Evolutionary conservation across 2,888 invertebrate genomes (phyloP).

Genomic region (Thalpophila matura): DNA sequence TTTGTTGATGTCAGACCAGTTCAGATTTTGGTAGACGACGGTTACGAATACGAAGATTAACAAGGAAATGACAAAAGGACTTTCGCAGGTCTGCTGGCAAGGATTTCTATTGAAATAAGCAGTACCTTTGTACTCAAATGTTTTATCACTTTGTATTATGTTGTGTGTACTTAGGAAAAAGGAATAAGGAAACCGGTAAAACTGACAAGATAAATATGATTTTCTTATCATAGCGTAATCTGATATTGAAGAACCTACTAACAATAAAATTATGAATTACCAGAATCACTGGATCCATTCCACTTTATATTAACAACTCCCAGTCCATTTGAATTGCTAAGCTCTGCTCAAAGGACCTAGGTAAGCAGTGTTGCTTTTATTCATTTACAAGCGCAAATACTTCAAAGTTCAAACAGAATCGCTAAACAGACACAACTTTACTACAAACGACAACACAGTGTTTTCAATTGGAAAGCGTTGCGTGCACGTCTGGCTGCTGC

Average conservation of each 20-base stretch:
- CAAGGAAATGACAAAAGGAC: neutral
- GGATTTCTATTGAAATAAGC: too few relatives aligned
- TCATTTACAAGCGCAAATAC: slow-evolving; percentile 48
- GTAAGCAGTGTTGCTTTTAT: slow-evolving; percentile 35
- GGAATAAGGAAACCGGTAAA: neutral
- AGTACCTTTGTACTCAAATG: too few relatives aligned
- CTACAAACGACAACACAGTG: slow-evolving; percentile 9
- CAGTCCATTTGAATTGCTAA: slow-evolving; percentile 42
- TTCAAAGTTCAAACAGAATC: slow-evolving; percentile 39
- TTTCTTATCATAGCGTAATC: neutral
- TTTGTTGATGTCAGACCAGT: slow-evolving; percentile 7
- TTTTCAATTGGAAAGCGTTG: slow-evolving; percentile 42
- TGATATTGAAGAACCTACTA: slow-evolving; percentile 6
- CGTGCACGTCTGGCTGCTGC: slow-evolving; percentile 38
- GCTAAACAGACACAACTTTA: slow-evolving; percentile 15
- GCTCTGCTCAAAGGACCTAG: slow-evolving; percentile 26
- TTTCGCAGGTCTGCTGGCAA: too few relatives aligned
- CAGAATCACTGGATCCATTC: slow-evolving; percentile 23
- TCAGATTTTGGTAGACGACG: slow-evolving; percentile 19
- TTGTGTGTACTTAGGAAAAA: too few relatives aligned
- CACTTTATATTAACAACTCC: slow-evolving; percentile 26
- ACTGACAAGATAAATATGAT: neutral
- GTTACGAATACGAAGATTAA: neutral
- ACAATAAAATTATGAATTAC: slow-evolving; percentile 24
- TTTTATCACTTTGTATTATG: too few relatives aligned